phyloP scores from a whole-genome alignment of 35 echinoderm and acorn worm genomes.

The Heliocidaris erythrogramma region DNA sequence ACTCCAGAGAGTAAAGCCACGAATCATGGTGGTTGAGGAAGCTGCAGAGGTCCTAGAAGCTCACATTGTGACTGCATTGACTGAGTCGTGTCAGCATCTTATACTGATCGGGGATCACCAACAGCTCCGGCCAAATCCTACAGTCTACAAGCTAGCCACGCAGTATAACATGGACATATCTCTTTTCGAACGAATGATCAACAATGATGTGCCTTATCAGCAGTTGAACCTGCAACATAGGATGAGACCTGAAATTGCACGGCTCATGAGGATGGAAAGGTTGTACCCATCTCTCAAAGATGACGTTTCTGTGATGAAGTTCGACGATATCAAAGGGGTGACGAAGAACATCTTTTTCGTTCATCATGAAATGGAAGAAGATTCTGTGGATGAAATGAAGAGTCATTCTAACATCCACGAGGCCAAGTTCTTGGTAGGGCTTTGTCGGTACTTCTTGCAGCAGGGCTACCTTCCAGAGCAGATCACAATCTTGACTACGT shows the following conservation, averaged over 20 bases:
- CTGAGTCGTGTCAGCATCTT: slow-evolving; percentile 81
- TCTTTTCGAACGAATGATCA: slow-evolving; percentile 87
- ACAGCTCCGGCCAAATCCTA: slow-evolving; percentile 92
- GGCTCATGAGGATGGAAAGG: slow-evolving; percentile 63
- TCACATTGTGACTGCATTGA: slow-evolving; percentile 82
- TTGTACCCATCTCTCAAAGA: slow-evolving; percentile 78
- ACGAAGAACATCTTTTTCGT: slow-evolving; percentile 73
- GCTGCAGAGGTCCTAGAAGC: slow-evolving; percentile 95
- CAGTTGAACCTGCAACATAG: slow-evolving; percentile 72
- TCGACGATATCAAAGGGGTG: slow-evolving; percentile 69
- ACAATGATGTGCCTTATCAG: slow-evolving; percentile 65
- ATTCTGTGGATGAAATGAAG: slow-evolving; percentile 59
- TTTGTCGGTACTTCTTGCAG: slow-evolving; percentile 80
- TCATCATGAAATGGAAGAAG: slow-evolving; percentile 66
- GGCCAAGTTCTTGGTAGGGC: slow-evolving; percentile 62
- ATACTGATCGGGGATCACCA: slow-evolving; percentile 95
- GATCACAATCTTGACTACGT: slow-evolving; percentile 89
- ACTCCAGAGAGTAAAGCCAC: slow-evolving; percentile 71
- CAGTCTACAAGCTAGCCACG: slow-evolving; percentile 77
- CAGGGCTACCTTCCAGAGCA: slow-evolving; percentile 78
- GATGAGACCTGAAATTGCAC: slow-evolving; percentile 88
- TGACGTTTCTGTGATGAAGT: slow-evolving; percentile 49
- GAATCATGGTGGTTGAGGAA: slow-evolving; percentile 90
- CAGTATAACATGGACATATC: slow-evolving; percentile 79
- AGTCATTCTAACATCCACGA: slow-evolving; percentile 79